Percentiles rank a stretch among this genome's conserved stretches.
Evolutionary conservation across 2,888 invertebrate species (phyloP).

Genomic region (Drosophila stalkeri): DNA sequence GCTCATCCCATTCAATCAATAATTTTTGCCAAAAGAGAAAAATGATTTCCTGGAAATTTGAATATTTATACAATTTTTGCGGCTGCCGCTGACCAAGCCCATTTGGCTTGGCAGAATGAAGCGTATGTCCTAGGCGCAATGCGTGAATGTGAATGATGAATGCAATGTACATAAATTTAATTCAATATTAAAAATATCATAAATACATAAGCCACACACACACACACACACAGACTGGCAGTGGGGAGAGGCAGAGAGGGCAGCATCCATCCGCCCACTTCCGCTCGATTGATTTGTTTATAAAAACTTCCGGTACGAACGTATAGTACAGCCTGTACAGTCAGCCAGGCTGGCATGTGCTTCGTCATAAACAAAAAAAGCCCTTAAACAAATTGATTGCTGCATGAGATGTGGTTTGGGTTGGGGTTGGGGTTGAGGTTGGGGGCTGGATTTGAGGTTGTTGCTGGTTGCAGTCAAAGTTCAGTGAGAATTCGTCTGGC

Average conservation of each 20-base stretch:
- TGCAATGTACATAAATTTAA: slow-evolving; percentile 46
- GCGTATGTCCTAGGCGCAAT: slow-evolving; percentile 33
- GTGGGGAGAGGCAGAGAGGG: background rate
- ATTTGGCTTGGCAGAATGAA: slow-evolving; percentile 12
- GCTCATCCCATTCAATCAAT: slow-evolving; percentile 6
- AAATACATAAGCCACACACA: slow-evolving; percentile 24
- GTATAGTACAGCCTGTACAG: slow-evolving; percentile 12
- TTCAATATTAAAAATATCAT: slow-evolving; percentile 48
- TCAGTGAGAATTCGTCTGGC: slow-evolving; percentile 42
- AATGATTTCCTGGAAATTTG: slow-evolving; percentile 32
- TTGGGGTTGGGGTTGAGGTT: background rate
- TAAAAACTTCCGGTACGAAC: slow-evolving; percentile 69
- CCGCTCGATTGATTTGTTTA: slow-evolving; percentile 78
- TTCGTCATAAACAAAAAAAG: slow-evolving; percentile 56
- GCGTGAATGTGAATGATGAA: slow-evolving; percentile 41
- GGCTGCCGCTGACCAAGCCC: slow-evolving; percentile 22
- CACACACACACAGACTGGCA: background rate
- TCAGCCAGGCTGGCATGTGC: slow-evolving; percentile 32
- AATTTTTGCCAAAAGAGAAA: background rate
- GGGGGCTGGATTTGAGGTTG: background rate
- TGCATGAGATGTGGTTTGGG: slow-evolving; percentile 15
- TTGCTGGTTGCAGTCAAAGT: slow-evolving; percentile 53
- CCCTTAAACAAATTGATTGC: slow-evolving; percentile 54
- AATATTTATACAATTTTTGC: slow-evolving; percentile 21
- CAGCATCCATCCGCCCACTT: slow-evolving; percentile 61